A percentile compares a stretch with the other conserved stretches of the same genome.
These are phyloP conservation scores for Halocynthia roretzi DNA, from an alignment of 23 tunicate genomes.

Conservation along the genomic window DNA sequence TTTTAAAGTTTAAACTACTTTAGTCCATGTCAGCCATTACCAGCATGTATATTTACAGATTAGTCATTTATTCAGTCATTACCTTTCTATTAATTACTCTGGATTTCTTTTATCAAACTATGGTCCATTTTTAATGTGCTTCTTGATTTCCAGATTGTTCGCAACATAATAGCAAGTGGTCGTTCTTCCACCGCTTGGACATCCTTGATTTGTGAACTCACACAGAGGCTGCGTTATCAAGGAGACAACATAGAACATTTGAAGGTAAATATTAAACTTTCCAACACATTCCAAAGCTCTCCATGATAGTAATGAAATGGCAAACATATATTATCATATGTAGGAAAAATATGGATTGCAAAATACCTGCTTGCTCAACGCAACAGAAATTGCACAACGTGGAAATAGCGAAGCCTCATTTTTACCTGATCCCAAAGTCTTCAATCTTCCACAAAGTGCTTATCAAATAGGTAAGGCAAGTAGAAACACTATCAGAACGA, in stretches of 20 bases:
- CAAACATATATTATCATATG: not conserved
- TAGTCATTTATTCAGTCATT: not conserved
- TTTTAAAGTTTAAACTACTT: not conserved
- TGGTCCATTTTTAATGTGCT: not conserved
- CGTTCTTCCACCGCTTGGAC: conserved; percentile 50
- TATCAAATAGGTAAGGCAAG: not conserved
- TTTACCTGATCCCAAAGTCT: not conserved
- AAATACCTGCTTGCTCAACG: not conserved
- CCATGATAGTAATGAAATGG: not conserved
- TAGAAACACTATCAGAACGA: too few species aligned
- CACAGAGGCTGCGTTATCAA: conserved; percentile 61
- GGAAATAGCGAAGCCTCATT: not conserved
- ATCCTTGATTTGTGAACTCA: conserved; percentile 42
- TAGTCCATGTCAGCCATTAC: not conserved
- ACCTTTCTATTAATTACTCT: not conserved
- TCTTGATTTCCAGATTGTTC: conserved; percentile 29
- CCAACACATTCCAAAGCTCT: not conserved
- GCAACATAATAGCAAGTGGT: conserved; percentile 32
- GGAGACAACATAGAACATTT: conserved; percentile 64
- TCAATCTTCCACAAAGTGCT: conserved; percentile 5
- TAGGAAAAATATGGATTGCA: conserved; percentile 36
- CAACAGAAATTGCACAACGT: not conserved
- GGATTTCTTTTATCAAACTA: not conserved
- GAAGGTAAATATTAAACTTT: conserved; percentile 26
- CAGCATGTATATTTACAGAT: not conserved